phyloP scores from a whole-genome alignment of 2,113 vertebrate genomes.

The Sinocyclocheilus maitianheensis region DNA sequence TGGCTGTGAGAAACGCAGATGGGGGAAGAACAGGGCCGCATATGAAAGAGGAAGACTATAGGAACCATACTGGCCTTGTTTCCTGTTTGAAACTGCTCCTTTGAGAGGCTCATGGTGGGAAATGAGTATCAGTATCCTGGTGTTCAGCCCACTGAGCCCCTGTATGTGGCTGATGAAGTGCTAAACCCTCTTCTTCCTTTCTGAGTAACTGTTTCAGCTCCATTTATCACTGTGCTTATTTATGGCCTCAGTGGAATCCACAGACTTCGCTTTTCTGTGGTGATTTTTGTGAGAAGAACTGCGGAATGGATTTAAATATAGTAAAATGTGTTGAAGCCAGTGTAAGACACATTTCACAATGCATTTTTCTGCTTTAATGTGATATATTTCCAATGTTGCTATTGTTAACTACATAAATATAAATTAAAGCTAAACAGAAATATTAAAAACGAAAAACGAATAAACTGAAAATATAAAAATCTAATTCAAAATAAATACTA shows the following conservation, averaged over 20 bases:
- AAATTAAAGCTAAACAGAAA: neutral
- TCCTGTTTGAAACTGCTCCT: constrained; percentile 56
- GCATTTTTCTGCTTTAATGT: neutral
- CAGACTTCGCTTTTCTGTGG: neutral
- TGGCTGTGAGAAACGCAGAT: constrained; percentile 12
- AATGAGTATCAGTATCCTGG: constrained; percentile 27
- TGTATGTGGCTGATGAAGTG: constrained; percentile 40
- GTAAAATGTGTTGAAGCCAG: neutral
- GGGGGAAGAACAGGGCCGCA: constrained; percentile 3
- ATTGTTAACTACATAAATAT: neutral
- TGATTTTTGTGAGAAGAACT: neutral
- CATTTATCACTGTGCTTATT: neutral
- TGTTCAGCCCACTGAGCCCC: constrained; percentile 7
- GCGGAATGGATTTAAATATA: neutral
- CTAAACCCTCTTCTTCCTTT: constrained; percentile 24
- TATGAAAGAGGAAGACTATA: constrained; percentile 28
- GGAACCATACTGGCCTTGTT: constrained; percentile 8
- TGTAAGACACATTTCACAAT: neutral
- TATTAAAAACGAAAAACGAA: no score
- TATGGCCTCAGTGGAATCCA: neutral
- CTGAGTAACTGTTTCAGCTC: constrained; percentile 5
- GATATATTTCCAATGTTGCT: neutral
- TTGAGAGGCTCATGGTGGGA: constrained; percentile 41
- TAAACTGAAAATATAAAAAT: neutral
- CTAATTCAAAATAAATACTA: neutral